Evolutionary conservation across 2,113 vertebrate genomes (phyloP), one percentile per base, ranked within the genome.

Genomic region (Himantopus leucocephalus): DNA sequence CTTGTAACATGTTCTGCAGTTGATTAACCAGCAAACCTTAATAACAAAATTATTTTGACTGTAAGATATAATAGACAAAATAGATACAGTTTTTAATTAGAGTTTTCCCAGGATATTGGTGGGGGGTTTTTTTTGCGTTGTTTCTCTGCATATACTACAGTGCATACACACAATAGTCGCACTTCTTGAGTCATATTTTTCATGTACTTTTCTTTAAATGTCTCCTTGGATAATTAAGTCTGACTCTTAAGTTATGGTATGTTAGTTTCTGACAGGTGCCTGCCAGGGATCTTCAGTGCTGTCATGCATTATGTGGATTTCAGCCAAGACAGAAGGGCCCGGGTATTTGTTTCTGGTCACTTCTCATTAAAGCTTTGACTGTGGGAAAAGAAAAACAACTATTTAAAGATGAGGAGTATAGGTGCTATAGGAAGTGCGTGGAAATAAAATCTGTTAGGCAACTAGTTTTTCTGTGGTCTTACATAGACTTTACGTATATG

Each of bases 261-360:
- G 95, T 97, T 96, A 96, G 93, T 90, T 98, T 98, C 96, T 98
- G 98, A 98, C 97, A 98, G 97, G 97, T 97, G 97, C 98, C 97
- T 92, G 91, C 97, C 97, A 98, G 98, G 98, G 97, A 97, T 96
- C 96, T 97, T 97, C 96, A 92, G 96, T 94, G 98, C 97, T 97
- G 96, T 98, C 97, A 80, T 96, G 96, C 97, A 96, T 97, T 97
- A 97, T 92, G 83, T 97, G 97, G 96, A 98, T 97, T 97, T 97
- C 96, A 96, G 97, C 98, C 98, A 98, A 97, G 80, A 96, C 92
- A 96, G 96, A 96, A 97, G 77, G 84, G 92, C 91, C 85, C 48
- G 91, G 71, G 53, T 88, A 53, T 96, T 96, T 88, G 95, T 97
- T 97, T 98, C 97, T 96, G 81, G 97, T 98, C 97, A 94, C 95